Percentiles rank a stretch among this genome's conserved stretches.
Evolutionary conservation across 2,113 vertebrate species (phyloP).

Genomic region (Scalopus aquaticus): DNA sequence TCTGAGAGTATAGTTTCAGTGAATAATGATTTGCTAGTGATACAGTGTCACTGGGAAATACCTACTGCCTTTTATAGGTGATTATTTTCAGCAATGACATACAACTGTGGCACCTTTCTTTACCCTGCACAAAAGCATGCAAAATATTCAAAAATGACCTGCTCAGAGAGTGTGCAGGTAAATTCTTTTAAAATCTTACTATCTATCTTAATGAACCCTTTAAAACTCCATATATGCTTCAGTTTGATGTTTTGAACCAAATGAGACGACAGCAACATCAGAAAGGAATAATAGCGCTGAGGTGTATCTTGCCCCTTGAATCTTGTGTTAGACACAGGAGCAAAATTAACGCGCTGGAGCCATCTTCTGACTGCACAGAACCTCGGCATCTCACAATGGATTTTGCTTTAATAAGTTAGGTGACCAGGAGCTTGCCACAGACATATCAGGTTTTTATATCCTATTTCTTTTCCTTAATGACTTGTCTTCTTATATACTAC

Average conservation of each 20-base stretch:
- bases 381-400: constrained; percentile 80
- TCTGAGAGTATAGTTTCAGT: not conserved
- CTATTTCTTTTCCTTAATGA: constrained; percentile 75
- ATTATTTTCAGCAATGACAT: constrained; percentile 40
- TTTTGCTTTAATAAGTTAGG: constrained; percentile 69
- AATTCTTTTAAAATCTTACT: constrained; percentile 63
- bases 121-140: constrained; percentile 12
- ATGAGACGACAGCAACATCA: constrained; percentile 77
- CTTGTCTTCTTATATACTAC: constrained; percentile 54
- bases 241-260: constrained; percentile 77
- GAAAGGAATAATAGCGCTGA: constrained; percentile 72
- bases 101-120: constrained; percentile 9
- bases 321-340: constrained; percentile 73
- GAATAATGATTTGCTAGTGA: constrained; percentile 25
- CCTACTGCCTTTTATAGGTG: constrained; percentile 28
- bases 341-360: constrained; percentile 92
- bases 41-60: not conserved
- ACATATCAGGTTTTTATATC: constrained; percentile 75
- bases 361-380: constrained; percentile 89
- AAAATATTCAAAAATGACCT: not conserved
- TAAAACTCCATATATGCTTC: constrained; percentile 71
- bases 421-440: constrained; percentile 55
- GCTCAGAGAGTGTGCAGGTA: constrained; percentile 5
- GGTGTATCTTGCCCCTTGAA: constrained; percentile 81
- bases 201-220: constrained; percentile 59